These are phyloP conservation scores for Mirounga angustirostris DNA, from an alignment of 2,113 vertebrate genomes.

Conservation along the genomic window DNA sequence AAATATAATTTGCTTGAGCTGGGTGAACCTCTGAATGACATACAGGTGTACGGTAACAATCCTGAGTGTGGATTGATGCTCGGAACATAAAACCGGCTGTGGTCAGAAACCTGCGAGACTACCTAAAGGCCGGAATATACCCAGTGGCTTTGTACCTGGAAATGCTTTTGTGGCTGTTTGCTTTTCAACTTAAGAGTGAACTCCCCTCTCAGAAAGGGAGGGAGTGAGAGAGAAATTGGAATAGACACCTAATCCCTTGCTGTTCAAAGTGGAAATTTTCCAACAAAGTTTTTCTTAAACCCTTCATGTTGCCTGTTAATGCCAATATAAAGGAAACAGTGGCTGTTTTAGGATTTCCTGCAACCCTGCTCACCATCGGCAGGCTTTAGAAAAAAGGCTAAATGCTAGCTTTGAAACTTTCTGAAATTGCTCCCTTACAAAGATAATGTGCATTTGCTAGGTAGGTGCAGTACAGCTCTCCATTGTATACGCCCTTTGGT, in stretches of 20 bases:
- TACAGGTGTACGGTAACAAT: constrained; percentile 90
- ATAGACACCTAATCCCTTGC: constrained; percentile 84
- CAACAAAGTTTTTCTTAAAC: constrained; percentile 85
- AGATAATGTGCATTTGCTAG: constrained; percentile 82
- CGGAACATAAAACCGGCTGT: constrained; percentile 81
- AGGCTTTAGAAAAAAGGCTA: constrained; percentile 77
- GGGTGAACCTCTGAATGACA: constrained; percentile 88
- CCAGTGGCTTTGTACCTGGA: constrained; percentile 86
- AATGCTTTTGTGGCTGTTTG: constrained; percentile 87
- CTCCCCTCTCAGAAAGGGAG: constrained; percentile 78
- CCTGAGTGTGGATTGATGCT: constrained; percentile 80
- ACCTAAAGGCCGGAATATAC: constrained; percentile 74
- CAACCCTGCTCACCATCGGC: constrained; percentile 59
- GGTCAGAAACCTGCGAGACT: constrained; percentile 85
- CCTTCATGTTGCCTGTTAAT: constrained; percentile 76
- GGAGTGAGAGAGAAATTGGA: neutral
- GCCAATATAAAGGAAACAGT: constrained; percentile 77
- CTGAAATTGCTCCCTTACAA: constrained; percentile 83
- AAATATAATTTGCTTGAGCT: constrained; percentile 87
- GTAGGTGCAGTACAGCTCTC: constrained; percentile 14
- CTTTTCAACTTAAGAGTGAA: constrained; percentile 88
- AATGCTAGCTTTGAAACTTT: constrained; percentile 84
- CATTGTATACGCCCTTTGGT: neutral
- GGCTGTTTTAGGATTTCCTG: constrained; percentile 81
- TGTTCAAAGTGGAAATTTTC: constrained; percentile 87